phyloP scores from a whole-genome alignment of 2,888 invertebrate species.

The Laothoe populi region DNA sequence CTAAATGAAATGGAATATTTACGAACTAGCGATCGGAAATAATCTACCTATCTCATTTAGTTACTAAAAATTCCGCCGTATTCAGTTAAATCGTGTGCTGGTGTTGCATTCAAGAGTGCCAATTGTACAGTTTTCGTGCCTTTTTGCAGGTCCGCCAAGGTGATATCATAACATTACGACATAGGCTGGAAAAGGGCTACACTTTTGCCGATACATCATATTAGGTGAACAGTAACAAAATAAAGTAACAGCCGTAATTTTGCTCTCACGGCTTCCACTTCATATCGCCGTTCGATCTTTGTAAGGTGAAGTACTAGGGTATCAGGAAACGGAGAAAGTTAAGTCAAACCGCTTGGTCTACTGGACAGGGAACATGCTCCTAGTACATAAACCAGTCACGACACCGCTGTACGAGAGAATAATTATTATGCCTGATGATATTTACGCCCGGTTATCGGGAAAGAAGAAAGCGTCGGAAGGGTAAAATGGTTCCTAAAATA shows the following conservation, averaged over 20 bases:
- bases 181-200: background rate
- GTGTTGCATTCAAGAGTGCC: too few species aligned
- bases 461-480: background rate
- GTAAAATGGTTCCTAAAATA: background rate
- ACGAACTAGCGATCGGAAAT: too few species aligned
- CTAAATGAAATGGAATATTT: too few species aligned
- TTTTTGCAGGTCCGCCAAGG: background rate
- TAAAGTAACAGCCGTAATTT: conserved; percentile 4
- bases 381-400: conserved; percentile 61
- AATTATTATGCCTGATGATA: conserved; percentile 47
- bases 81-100: too few species aligned
- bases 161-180: background rate
- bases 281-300: background rate
- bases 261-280: background rate
- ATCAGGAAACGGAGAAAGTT: conserved; percentile 57
- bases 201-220: conserved; percentile 12
- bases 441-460: conserved; percentile 16
- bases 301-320: conserved; percentile 34
- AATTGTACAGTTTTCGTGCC: background rate
- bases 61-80: too few species aligned
- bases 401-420: conserved; percentile 47
- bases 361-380: conserved; percentile 47
- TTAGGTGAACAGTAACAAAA: background rate
- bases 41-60: too few species aligned
- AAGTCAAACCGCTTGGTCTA: conserved; percentile 47